These are phyloP conservation scores for Bothrops jararaca DNA, from an alignment of 2,113 vertebrate species.

Conservation along the genomic window DNA sequence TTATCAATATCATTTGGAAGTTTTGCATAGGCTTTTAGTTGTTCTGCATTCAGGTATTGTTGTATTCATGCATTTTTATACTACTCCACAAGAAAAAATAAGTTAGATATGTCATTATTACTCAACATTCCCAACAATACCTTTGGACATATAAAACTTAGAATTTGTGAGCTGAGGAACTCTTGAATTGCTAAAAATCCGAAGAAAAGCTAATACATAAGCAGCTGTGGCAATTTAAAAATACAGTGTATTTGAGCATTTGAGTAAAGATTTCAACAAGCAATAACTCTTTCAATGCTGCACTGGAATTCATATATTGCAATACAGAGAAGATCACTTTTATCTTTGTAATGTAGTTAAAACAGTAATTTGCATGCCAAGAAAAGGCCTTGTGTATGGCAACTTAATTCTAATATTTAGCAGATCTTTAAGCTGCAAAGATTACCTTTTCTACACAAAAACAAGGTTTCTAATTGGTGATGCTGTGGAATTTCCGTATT, in stretches of 20 bases:
- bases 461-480: conserved; percentile 43
- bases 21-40: not conserved
- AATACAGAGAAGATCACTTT: not conserved
- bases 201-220: not conserved
- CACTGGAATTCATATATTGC: not conserved
- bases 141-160: not conserved
- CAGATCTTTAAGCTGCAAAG: conserved; percentile 22
- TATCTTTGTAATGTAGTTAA: not conserved
- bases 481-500: not conserved
- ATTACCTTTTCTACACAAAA: conserved; percentile 58
- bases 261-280: not conserved
- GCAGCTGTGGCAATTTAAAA: accelerated
- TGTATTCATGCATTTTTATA: not conserved
- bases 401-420: conserved; percentile 47
- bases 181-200: not conserved
- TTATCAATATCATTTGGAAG: conserved; percentile 8
- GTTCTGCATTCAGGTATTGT: not conserved
- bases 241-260: accelerated
- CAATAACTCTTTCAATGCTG: not conserved
- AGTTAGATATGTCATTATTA: not conserved
- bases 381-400: conserved; percentile 30
- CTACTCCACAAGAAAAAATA: not conserved
- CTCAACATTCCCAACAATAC: not conserved
- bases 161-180: not conserved
- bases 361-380: conserved; percentile 27